These are phyloP conservation scores for Leucopsar rothschildi DNA, from an alignment of 2,113 vertebrate genomes.

Conservation along the genomic window DNA sequence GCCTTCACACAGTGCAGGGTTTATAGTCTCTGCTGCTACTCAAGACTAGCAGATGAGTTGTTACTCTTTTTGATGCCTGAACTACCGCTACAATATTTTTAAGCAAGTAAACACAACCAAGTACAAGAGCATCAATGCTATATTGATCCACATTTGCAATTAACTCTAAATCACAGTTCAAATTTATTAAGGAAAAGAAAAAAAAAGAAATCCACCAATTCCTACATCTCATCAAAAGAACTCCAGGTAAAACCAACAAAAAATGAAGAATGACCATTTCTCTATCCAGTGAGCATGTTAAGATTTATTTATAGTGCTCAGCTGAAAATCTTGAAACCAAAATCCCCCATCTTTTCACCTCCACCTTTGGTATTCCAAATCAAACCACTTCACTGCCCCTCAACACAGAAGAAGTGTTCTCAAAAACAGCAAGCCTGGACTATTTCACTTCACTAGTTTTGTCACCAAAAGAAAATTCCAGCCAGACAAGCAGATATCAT, in stretches of 20 bases:
- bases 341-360: not conserved
- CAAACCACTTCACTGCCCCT: not conserved
- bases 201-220: not conserved
- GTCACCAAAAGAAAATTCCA: accelerated
- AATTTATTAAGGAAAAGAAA: not conserved
- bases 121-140: accelerated
- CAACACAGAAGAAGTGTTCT: accelerated
- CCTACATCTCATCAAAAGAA: not conserved
- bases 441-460: not conserved
- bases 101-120: not conserved
- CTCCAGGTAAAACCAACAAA: not conserved
- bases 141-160: not conserved
- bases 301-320: not conserved
- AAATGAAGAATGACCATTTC: not conserved
- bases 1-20: not conserved
- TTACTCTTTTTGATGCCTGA: not conserved
- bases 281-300: not conserved
- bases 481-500: accelerated
- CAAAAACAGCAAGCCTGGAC: accelerated
- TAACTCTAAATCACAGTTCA: not conserved
- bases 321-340: not conserved
- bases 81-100: not conserved
- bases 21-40: not conserved
- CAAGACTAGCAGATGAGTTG: not conserved
- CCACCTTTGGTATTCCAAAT: not conserved